Conservation (phyloP, 1,140 invertebrate species). For the Metaphire vulgaris region DNA sequence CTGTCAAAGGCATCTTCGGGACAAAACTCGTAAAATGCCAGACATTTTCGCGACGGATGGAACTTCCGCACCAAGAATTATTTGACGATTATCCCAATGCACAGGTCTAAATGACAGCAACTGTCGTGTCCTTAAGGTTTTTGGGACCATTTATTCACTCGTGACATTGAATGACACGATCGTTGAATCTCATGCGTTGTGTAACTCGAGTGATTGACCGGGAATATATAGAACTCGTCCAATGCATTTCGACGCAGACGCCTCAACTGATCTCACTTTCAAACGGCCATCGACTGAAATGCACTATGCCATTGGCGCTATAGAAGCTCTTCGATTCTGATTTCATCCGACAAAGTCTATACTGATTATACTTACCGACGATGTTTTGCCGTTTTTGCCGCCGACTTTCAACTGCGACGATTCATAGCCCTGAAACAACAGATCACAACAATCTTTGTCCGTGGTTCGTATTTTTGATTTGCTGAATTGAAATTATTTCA, state of each 20-base stretch:
- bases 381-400: conserved; percentile 97
- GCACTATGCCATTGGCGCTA: neutral
- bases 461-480: neutral
- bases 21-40: too few relatives aligned
- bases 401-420: conserved; percentile 93
- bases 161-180: too few relatives aligned
- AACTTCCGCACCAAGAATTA: too few relatives aligned
- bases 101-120: too few relatives aligned
- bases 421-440: conserved; percentile 60
- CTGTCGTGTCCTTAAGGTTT: too few relatives aligned
- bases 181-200: neutral
- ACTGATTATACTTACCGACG: conserved; percentile 69
- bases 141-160: too few relatives aligned
- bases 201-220: neutral
- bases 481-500: neutral
- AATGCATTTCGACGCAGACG: neutral
- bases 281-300: neutral
- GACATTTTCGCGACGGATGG: too few relatives aligned
- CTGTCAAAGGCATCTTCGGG: too few relatives aligned
- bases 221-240: neutral
- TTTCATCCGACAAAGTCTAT: neutral
- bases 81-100: too few relatives aligned
- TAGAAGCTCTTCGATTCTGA: neutral
- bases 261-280: too few relatives aligned
- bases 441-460: neutral